phyloP scores from a whole-genome alignment of 2,113 vertebrate species.

The Phoxinus phoxinus region DNA sequence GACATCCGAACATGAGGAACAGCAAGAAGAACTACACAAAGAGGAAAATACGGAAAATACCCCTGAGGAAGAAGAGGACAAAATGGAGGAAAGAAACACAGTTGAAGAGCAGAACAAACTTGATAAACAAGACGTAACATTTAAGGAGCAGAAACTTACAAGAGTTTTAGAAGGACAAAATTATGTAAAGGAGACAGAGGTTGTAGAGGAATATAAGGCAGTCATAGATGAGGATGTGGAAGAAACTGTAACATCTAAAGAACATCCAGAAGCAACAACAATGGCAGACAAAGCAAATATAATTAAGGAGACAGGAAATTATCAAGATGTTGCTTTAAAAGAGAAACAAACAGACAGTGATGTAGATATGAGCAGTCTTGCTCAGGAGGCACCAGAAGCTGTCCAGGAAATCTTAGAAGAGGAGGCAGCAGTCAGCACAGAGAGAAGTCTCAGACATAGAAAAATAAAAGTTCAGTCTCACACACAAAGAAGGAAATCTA shows the following conservation, averaged over 20 bases:
- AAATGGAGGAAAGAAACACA: neutral
- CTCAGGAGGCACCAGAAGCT: neutral
- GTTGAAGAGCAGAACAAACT: neutral
- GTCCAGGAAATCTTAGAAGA: conserved; percentile 8
- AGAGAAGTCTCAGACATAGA: conserved; percentile 21
- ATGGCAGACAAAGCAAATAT: neutral
- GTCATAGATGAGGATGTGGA: neutral
- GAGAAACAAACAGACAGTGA: conserved; percentile 1
- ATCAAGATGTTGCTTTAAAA: conserved; percentile 4
- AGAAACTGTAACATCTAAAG: neutral
- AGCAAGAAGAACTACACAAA: neutral
- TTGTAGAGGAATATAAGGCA: neutral
- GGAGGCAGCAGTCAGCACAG: neutral
- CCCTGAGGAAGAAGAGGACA: neutral
- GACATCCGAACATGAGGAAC: neutral
- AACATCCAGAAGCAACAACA: neutral
- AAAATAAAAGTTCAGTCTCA: conserved; percentile 11
- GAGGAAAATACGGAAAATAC: neutral
- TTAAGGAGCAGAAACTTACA: neutral
- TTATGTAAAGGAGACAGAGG: neutral
- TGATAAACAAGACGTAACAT: neutral
- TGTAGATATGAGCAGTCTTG: neutral
- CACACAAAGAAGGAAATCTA: conserved; percentile 26
- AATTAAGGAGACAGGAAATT: neutral
- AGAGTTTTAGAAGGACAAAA: neutral